Conservation (phyloP, 2,797 vertebrate species). For the Margarornis squamiger region DNA sequence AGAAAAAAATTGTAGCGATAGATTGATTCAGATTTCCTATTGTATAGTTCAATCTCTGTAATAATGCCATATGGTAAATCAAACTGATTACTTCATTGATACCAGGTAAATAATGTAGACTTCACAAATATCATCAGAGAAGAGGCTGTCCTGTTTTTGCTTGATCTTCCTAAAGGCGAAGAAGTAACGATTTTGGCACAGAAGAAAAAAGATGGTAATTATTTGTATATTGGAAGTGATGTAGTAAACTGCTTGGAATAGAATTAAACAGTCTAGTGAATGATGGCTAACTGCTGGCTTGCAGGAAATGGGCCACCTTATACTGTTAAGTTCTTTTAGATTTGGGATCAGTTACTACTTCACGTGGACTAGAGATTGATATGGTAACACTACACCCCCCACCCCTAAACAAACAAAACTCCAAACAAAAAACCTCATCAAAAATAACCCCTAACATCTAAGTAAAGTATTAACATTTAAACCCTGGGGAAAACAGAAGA, state of each 20-base stretch:
- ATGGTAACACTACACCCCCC: background rate
- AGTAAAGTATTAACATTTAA: background rate
- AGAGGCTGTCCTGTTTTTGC: conserved; percentile 94
- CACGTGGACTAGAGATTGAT: background rate
- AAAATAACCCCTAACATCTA: background rate
- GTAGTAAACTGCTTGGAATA: background rate
- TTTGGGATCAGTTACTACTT: background rate
- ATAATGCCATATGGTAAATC: background rate
- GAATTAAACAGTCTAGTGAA: background rate
- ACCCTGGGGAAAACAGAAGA: background rate
- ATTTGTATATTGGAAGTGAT: background rate
- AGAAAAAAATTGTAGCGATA: background rate
- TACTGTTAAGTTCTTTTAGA: background rate
- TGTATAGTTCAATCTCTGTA: background rate
- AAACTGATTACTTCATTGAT: conserved; percentile 12
- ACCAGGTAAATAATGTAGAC: conserved; percentile 94
- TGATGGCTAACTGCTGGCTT: background rate
- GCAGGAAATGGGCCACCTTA: background rate
- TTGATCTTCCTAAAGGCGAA: conserved; percentile 96
- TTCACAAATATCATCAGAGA: conserved; percentile 98
- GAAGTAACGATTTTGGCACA: conserved; percentile 98
- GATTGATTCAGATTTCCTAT: background rate
- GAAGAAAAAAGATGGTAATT: conserved; percentile 96
- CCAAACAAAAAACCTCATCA: background rate
- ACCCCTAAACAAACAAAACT: background rate